A percentile compares a stretch with the other conserved stretches of the same genome.
These are phyloP conservation scores for Pegea sp. DNA, from an alignment of 23 tunicate species.

Conservation along the genomic window DNA sequence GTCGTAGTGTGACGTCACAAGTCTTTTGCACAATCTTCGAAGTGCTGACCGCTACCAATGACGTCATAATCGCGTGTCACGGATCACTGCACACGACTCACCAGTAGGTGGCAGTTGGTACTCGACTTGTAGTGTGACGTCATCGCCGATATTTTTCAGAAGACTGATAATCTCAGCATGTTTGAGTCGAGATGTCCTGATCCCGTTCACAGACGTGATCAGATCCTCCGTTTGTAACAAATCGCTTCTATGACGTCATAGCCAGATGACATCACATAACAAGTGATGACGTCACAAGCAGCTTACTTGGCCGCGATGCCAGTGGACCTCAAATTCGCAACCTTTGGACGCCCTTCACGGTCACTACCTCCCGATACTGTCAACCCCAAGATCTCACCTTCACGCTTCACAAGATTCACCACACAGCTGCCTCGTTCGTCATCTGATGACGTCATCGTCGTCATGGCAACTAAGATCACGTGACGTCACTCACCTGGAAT, in stretches of 20 bases:
- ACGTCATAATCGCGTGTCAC: neutral
- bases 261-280: neutral
- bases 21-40: conserved; percentile 53
- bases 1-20: conserved; percentile 25
- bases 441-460: conserved; percentile 14
- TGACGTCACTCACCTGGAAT: neutral
- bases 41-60: conserved; percentile 38
- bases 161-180: conserved; percentile 86
- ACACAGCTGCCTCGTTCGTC: conserved; percentile 37
- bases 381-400: conserved; percentile 56
- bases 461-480: neutral
- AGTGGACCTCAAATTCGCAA: conserved; percentile 35
- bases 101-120: conserved; percentile 87
- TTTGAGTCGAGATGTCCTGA: conserved; percentile 39
- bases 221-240: conserved; percentile 60
- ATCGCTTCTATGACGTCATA: conserved; percentile 63
- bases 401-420: conserved; percentile 38
- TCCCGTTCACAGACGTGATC: conserved; percentile 78
- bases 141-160: conserved; percentile 78
- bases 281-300: neutral
- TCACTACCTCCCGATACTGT: conserved; percentile 86
- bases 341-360: conserved; percentile 50
- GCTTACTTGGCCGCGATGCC: conserved; percentile 83
- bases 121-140: conserved; percentile 53
- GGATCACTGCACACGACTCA: conserved; percentile 3